Base-by-base conservation (phyloP, 2,113 vertebrate genomes). In the Prinia subflava region DNA sequence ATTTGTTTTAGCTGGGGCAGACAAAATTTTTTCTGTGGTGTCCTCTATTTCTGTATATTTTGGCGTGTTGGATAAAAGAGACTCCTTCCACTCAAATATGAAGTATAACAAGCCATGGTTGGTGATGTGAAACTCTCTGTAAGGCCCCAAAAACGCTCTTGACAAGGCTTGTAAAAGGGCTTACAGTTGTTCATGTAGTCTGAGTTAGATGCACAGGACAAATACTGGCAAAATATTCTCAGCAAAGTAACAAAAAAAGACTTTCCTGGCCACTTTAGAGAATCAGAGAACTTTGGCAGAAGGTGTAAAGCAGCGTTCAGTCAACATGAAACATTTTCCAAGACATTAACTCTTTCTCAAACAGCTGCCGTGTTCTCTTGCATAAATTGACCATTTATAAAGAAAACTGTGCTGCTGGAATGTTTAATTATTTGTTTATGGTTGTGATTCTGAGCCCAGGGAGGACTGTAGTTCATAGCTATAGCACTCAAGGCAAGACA, bases 281-380 rank as follows among this genome's bases (percentile, higher is more conserved):
- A 35, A 42, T 25, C 30, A 35, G 16, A 50, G 35, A 59, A 31
- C 21, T 41, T 42, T 65, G 19, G 24, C 7, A 47, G 41, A 41
- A n/a, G 1, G 4, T 75, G 56, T 42, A 21, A n/a, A 41, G 50
- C 33, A 55, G 6, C 4, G 2, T 57, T 57, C 35, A 30, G 4
- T 4, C 35, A 49, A 30, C 5, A 7, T 17, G 50, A 75, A 18
- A 13, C 10, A 11, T 24, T 35, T 42, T 25, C 35, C 35, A 49
- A 30, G 35, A 39, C 10, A 49, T n/a, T n/a, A 70, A 63, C 4
- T 50, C 18, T 39, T 83, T 35, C n/a, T 83, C 55, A 83, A 53
- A 35, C 0, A 2, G 2, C 14, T 85, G 68, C 19, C 0, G 0
- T 20, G 70, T 77, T 8, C 8, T 78, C 39, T 59, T 63, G 14